Evolutionary conservation across 2,113 vertebrate genomes (phyloP), one percentile per base, ranked within the genome.

Genomic region (Corythoichthys haematopterus): DNA sequence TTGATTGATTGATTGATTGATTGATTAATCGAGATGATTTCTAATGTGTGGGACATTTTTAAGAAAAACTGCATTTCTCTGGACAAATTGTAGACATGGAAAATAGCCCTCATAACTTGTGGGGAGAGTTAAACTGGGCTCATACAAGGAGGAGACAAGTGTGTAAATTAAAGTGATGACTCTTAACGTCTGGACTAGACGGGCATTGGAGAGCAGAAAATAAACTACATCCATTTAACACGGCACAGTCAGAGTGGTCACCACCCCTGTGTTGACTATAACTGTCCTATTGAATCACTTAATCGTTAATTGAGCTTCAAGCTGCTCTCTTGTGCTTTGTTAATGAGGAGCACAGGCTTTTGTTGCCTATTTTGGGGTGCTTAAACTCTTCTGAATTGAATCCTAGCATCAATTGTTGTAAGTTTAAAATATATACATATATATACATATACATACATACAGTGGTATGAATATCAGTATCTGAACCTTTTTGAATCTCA

Each of bases 191-290:
- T 36, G 55, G 13, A 11, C 38, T 20, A 61, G 59, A 61, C 59
- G 6, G 37, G 28, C 56, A 14, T 58, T 7, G 16, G 58, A 14
- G 15, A 20, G 14, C 16, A 46, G 40, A 62, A 46, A 48, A 59
- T 28, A 11, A 46, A 57, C 38, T 53, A 65, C 60, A 52, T 55
- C 45, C 6, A 68, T 9, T 37, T 38, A 37, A 59, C 56, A 61
- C 48, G 65, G 53, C 58, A 70, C 52, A 48, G 46, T 47, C 35
- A 52, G 53, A 15, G 60, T 35, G 69, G 68, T 11, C 45, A 40
- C 35, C 20, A 52, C 20, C 20, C 55, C 47, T n/a, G 40, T 8
- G 3, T 53, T 72, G 15, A 63, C 59, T 63, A 67, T 58, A 51
- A 71, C 50, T 38, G 55, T 66, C 8, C 9, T 48, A 4, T 36